Percentiles rank a stretch among this genome's conserved stretches.
Conservation (phyloP, 2,797 vertebrate species). For the Spondyliosoma cantharus region DNA sequence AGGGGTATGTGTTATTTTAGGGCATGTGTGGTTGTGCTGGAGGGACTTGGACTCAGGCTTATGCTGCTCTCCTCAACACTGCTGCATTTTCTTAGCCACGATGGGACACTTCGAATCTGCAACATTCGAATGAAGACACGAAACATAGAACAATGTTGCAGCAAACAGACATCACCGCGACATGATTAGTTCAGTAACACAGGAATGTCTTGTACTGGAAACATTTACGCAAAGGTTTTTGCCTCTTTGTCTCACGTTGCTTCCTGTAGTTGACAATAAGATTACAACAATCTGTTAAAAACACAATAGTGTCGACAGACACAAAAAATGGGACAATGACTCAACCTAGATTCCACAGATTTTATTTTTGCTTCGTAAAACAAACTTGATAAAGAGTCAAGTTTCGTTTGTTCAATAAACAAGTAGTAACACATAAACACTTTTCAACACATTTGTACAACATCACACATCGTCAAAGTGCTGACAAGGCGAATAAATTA, state of each 20-base stretch:
- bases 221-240: too few species aligned
- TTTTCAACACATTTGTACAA: constrained; percentile 7
- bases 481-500: constrained; percentile 31
- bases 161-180: background rate
- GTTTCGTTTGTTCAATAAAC: too few species aligned
- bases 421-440: constrained; percentile 12
- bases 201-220: background rate
- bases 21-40: background rate
- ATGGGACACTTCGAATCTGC: background rate
- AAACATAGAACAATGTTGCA: background rate
- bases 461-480: constrained; percentile 13
- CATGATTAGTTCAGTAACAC: background rate
- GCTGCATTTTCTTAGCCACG: background rate
- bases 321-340: background rate
- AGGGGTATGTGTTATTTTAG: background rate
- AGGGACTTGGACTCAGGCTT: too few species aligned
- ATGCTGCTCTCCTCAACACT: too few species aligned
- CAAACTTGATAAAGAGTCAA: background rate
- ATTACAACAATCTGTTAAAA: background rate
- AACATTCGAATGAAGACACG: background rate
- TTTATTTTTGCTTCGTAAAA: constrained; percentile 16
- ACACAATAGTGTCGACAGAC: background rate
- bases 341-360: background rate
- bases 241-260: too few species aligned
- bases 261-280: background rate